phyloP scores from a whole-genome alignment of 2,113 vertebrate species.

The Hippolais icterina region DNA sequence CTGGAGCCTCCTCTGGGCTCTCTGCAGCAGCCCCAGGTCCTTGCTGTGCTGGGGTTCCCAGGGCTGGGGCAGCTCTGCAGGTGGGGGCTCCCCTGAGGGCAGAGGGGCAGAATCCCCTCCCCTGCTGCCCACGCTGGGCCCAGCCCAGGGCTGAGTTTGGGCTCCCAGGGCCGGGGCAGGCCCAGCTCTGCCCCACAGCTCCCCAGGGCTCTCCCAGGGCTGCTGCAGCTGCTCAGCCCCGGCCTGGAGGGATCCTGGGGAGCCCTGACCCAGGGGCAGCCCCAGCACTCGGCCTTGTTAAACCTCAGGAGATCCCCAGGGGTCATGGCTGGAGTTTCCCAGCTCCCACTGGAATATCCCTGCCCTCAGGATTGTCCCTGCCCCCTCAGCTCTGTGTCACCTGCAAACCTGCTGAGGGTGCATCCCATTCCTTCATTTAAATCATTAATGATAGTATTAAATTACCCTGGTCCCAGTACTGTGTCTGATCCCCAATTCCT shows the following conservation, averaged over 20 bases:
- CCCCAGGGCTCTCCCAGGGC: not conserved
- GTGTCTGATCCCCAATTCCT: not conserved
- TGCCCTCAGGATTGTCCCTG: not conserved
- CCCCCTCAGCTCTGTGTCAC: not conserved
- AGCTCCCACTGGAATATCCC: not conserved
- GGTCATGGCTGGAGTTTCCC: not conserved
- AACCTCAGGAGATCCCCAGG: not conserved
- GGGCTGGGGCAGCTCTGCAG: too few relatives aligned
- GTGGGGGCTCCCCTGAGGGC: too few relatives aligned
- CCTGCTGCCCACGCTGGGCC: too few relatives aligned
- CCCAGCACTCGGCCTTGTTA: fast-evolving
- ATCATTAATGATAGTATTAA: not conserved
- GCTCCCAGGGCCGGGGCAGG: not conserved
- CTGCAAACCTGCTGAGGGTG: not conserved
- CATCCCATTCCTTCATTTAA: not conserved
- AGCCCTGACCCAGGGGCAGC: not conserved
- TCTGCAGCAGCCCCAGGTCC: too few relatives aligned
- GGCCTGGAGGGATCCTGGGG: not conserved
- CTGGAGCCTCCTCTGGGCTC: too few relatives aligned
- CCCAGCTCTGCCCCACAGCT: not conserved
- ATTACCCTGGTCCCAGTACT: not conserved
- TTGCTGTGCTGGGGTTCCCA: too few relatives aligned
- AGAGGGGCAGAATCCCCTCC: too few relatives aligned
- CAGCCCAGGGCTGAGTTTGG: too few relatives aligned
- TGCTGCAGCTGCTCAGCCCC: not conserved